phyloP scores from a whole-genome alignment of 2,113 vertebrate species.

The Hippoglossus stenolepis region DNA sequence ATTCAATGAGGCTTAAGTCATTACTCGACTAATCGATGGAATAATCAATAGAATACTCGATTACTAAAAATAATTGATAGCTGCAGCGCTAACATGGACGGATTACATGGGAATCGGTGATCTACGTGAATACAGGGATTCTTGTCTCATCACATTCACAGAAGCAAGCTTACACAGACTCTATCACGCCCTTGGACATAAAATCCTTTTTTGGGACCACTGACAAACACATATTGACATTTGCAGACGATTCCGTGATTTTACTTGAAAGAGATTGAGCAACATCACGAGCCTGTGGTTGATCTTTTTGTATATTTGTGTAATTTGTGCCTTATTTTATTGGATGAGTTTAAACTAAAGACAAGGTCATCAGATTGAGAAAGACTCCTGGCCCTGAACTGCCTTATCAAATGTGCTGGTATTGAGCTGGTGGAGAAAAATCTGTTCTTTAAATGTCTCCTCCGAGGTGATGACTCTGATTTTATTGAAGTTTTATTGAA shows the following conservation, averaged over 20 bases:
- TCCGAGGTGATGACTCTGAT: neutral
- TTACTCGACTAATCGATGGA: no score
- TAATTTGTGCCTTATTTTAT: neutral
- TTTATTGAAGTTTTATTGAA: neutral
- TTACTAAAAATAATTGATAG: no score
- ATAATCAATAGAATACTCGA: no score
- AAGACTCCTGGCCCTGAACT: neutral
- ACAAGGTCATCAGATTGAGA: neutral
- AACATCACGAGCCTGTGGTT: neutral
- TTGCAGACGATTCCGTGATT: neutral
- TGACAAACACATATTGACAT: neutral
- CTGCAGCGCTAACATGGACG: no score
- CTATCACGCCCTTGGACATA: no score
- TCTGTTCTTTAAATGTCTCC: neutral
- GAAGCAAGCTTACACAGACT: no score
- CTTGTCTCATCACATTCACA: neutral
- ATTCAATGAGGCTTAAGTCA: no score
- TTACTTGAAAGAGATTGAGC: neutral
- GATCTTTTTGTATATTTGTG: neutral
- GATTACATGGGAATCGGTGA: neutral
- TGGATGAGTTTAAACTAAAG: neutral
- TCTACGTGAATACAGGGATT: neutral
- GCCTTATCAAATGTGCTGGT: neutral
- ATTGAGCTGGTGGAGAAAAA: neutral
- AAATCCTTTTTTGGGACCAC: neutral